Evolutionary conservation across 2,888 invertebrate genomes (phyloP).

Genomic region (Pristionchus maxplancki): DNA sequence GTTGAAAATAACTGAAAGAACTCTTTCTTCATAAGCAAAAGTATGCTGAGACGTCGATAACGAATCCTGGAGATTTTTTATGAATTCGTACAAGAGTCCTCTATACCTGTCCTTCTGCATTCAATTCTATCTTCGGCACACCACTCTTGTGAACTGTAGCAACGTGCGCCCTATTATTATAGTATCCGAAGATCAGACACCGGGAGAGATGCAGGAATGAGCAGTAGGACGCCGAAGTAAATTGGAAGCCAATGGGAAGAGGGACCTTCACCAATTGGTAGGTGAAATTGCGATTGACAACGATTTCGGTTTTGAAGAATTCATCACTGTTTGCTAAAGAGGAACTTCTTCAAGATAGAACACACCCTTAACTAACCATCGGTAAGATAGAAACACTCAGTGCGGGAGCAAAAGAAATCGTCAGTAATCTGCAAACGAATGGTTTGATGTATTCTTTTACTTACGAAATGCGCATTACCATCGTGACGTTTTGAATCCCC

Average conservation of each 20-base stretch:
- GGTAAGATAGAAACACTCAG: background rate
- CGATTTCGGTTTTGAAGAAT: background rate
- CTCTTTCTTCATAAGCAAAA: no score
- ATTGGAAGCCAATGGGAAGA: background rate
- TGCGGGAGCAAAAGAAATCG: background rate
- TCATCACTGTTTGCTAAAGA: background rate
- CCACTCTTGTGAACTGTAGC: background rate
- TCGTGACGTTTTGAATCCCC: background rate
- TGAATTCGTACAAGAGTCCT: no score
- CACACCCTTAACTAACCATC: background rate
- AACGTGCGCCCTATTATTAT: no score
- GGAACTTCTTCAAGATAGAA: no score
- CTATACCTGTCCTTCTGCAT: no score
- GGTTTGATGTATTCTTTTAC: no score
- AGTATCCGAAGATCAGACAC: background rate
- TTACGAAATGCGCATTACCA: background rate
- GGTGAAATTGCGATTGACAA: background rate
- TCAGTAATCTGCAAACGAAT: constrained; percentile 17
- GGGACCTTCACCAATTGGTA: background rate
- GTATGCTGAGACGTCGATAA: no score
- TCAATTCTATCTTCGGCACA: background rate
- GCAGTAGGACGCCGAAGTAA: background rate
- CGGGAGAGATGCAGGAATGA: background rate
- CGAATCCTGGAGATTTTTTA: no score
- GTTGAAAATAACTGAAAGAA: no score